Base-by-base conservation (phyloP, 2,113 vertebrate species). In the Anguilla japonica region DNA sequence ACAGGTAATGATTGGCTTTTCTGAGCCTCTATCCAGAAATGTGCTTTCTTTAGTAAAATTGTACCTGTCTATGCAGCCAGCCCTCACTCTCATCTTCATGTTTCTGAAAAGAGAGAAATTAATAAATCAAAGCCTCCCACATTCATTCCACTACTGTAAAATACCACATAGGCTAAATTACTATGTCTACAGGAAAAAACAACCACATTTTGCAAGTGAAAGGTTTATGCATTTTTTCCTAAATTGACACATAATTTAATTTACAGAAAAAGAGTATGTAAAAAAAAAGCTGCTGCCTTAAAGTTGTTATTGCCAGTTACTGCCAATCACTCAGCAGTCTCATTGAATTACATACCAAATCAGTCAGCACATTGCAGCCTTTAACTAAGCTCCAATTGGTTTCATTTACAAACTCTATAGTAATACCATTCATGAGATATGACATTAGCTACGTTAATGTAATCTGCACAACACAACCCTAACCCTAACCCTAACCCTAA, bases 31-130 rank as follows among this genome's bases (percentile, higher is more conserved):
- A 53, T 14, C 50, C 11, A 53, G 11, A 13, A 1, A 11, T 53
- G 50, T 14, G 50, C 50, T 53, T 53, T 53, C 50, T 53, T 53
- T 53, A 53, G 50, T 11, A 9, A 53, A 53, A 53, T 14, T 87
- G 90, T 95, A 99, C 98, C 97, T 99, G 98, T 94, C 98, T 95
- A 94, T 99, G 97, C 79, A 99, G 92, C 98, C 98, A 99, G 85
- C 96, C 97, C 80, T 98, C 96, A 0, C 98, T 99, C 91, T 99
- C 98, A 87, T 99, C 98, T 87, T 99, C 98, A 0, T 99, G 98
- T 99, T 99, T 99, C 98, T 99, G 92, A 89, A 94, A 96, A 0
- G 87, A 85, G 14, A 50, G 29, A n/a, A 83, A 7, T 34, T 13
- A 75, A 34, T 75, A 34, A 29, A 75, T 67, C 18, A 67, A 26